phyloP scores from a whole-genome alignment of 2,797 vertebrate genomes.

The Trematomus bernacchii region DNA sequence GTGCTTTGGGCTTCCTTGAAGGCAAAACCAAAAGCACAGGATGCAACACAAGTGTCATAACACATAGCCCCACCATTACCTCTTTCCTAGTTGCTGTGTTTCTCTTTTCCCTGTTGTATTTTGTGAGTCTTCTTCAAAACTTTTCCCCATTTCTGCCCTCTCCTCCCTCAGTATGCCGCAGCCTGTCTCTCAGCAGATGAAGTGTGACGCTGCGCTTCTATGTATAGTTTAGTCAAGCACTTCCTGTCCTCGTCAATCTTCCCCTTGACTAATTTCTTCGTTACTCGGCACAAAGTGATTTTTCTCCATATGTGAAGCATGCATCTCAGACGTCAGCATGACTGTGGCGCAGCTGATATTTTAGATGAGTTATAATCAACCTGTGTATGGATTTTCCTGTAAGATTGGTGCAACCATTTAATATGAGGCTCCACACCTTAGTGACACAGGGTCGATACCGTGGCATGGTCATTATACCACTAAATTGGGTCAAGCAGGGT shows the following conservation, averaged over 20 bases:
- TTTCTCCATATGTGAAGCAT: constrained; percentile 49
- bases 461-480: constrained; percentile 75
- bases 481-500: constrained; percentile 83
- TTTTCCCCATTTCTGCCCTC: constrained; percentile 23
- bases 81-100: constrained; percentile 17
- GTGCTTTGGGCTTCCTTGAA: constrained; percentile 71
- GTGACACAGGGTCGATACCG: constrained; percentile 72
- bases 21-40: constrained; percentile 65
- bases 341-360: constrained; percentile 22
- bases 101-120: constrained; percentile 18
- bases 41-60: constrained; percentile 50
- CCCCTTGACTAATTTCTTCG: constrained; percentile 43
- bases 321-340: constrained; percentile 54
- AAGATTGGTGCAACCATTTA: constrained; percentile 62
- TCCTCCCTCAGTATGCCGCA: constrained; percentile 13
- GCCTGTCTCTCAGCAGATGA: constrained; percentile 44
- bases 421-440: constrained; percentile 56
- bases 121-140: constrained; percentile 35
- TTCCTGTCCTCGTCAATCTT: constrained; percentile 64
- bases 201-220: constrained; percentile 50
- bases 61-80: constrained; percentile 26
- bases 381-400: constrained; percentile 67
- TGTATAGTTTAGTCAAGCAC: constrained; percentile 60
- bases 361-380: constrained; percentile 64
- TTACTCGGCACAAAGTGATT: constrained; percentile 45